Evolutionary conservation across 2,113 vertebrate genomes (phyloP).

Genomic region (Platysteira castanea): DNA sequence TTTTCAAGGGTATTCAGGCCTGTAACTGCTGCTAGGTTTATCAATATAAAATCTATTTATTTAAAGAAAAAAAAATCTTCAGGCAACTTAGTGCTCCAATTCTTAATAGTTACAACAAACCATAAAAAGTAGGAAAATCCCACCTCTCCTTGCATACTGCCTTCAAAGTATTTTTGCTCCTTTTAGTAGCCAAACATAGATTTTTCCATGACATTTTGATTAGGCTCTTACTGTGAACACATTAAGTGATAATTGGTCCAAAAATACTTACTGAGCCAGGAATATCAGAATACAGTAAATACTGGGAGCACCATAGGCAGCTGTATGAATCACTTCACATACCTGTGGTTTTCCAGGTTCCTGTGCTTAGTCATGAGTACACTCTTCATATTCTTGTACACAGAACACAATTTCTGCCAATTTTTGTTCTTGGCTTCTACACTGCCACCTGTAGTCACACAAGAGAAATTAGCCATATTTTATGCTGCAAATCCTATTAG

Average conservation of each 20-base stretch:
- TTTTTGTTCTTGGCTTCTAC: conserved; percentile 69
- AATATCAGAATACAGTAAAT: conserved; percentile 56
- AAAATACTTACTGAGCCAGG: conserved; percentile 24
- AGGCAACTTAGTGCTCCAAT: neutral
- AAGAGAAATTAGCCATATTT: conserved; percentile 66
- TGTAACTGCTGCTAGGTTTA: neutral
- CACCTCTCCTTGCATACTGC: neutral
- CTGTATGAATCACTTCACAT: conserved; percentile 73
- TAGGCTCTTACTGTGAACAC: conserved; percentile 13
- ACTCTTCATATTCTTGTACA: conserved; percentile 59
- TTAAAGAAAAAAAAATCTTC: neutral
- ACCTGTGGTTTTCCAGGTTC: conserved; percentile 77
- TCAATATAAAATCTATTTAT: neutral
- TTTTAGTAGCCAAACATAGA: conserved; percentile 10
- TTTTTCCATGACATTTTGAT: conserved; percentile 42
- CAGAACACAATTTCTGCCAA: conserved; percentile 64
- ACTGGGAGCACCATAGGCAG: conserved; percentile 43
- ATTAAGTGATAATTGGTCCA: conserved; percentile 36
- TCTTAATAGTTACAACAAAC: neutral
- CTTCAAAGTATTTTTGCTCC: neutral
- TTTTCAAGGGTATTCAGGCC: neutral
- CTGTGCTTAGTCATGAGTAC: conserved; percentile 68
- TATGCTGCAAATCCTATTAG: conserved; percentile 19
- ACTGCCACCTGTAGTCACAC: conserved; percentile 79
- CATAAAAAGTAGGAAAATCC: neutral